A percentile compares a stretch with the other conserved stretches of the same genome.
Conservation (phyloP, 2,797 vertebrate genomes). For the Gephyroberyx darwinii region DNA sequence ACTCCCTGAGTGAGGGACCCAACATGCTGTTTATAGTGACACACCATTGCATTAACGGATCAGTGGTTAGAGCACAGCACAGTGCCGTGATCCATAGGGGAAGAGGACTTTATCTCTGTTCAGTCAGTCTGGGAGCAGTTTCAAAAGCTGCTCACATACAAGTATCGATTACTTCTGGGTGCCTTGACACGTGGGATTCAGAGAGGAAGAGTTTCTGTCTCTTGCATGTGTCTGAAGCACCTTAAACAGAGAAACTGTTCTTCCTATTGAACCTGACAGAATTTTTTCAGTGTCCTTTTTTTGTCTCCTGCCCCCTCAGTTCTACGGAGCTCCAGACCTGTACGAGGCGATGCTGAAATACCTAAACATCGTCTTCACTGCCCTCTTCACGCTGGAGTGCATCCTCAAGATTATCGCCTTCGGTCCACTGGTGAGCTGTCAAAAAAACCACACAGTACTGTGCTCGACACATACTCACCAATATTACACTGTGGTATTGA, state of each 20-base stretch:
- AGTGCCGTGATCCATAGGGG: no score
- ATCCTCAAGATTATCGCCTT: constrained; percentile 98
- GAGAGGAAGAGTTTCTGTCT: not conserved
- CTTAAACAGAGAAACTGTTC: not conserved
- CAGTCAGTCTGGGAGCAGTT: not conserved
- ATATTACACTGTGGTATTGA: constrained; percentile 15
- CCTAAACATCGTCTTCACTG: constrained; percentile 95
- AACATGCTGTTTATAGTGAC: not conserved
- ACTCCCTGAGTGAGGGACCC: no score
- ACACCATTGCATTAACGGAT: not conserved
- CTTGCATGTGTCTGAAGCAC: not conserved
- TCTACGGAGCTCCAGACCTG: constrained; percentile 87
- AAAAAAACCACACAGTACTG: constrained; percentile 14
- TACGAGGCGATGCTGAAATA: constrained; percentile 96
- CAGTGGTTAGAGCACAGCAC: not conserved
- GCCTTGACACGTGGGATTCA: not conserved
- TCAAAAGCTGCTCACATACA: not conserved
- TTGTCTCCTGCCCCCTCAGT: constrained; percentile 76
- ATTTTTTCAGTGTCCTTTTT: not conserved
- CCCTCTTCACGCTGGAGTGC: constrained; percentile 97
- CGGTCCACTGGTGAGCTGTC: constrained; percentile 89
- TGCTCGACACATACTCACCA: constrained; percentile 8
- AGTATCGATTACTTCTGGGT: not conserved
- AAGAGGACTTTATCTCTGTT: not conserved
- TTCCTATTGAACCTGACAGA: not conserved